phyloP scores from a whole-genome alignment of 1,140 invertebrate genomes.

The Neomicropteryx cornuta region DNA sequence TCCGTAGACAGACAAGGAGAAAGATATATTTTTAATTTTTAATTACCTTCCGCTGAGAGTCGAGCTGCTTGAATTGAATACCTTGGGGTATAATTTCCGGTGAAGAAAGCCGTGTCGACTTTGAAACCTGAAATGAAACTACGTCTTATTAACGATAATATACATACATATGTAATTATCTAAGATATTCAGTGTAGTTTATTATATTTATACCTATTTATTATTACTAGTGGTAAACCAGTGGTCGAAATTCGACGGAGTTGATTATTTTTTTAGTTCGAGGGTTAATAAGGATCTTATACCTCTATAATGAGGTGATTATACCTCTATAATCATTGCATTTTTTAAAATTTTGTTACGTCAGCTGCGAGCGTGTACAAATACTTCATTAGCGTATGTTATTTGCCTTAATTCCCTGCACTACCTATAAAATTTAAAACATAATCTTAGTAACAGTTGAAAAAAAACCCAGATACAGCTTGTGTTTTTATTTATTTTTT shows the following conservation, averaged over 20 bases:
- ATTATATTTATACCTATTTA: background rate
- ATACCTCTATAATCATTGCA: background rate
- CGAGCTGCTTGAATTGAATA: constrained; percentile 51
- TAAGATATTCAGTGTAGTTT: constrained; percentile 1
- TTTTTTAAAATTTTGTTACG: too few species aligned
- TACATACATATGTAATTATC: background rate
- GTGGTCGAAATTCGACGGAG: too few species aligned
- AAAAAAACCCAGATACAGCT: background rate
- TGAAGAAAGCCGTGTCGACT: constrained; percentile 55
- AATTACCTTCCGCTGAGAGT: constrained; percentile 39
- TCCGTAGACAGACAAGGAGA: too few species aligned
- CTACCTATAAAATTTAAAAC: too few species aligned
- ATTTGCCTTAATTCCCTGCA: too few species aligned
- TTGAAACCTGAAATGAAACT: constrained; percentile 32
- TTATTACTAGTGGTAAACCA: background rate
- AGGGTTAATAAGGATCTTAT: too few species aligned
- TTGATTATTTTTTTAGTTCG: background rate
- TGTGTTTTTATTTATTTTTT: too few species aligned
- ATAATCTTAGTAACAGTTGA: too few species aligned
- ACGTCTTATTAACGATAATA: constrained; percentile 1
- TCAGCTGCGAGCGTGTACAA: too few species aligned
- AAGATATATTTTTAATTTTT: too few species aligned
- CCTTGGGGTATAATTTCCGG: constrained; percentile 53
- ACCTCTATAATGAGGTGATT: too few species aligned
- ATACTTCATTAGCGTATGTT: too few species aligned